A percentile compares a stretch with the other conserved stretches of the same genome.
These are phyloP conservation scores for Latrodectus hesperus DNA, from an alignment of 2,888 invertebrate species.

Conservation along the genomic window DNA sequence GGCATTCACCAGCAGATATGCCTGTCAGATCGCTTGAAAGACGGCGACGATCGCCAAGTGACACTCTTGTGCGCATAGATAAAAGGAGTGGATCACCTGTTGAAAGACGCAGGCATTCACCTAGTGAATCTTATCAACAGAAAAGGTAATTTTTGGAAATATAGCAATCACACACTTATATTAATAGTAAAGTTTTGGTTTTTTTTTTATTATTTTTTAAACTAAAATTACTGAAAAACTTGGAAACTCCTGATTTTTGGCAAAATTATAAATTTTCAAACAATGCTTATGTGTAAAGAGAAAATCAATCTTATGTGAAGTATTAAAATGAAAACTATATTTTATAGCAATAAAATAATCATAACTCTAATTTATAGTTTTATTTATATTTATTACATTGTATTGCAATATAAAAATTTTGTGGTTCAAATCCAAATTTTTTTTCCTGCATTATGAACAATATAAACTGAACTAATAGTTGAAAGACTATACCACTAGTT, in stretches of 20 bases:
- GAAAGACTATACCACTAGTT: too few species aligned
- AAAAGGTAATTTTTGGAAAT: conserved; percentile 24
- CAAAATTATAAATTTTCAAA: too few species aligned
- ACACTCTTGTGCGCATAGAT: conserved; percentile 26
- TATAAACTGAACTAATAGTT: too few species aligned
- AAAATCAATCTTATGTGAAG: too few species aligned
- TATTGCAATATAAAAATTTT: too few species aligned
- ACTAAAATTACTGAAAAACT: neutral
- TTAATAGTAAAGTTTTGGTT: neutral
- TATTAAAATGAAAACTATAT: too few species aligned
- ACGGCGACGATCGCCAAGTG: conserved; percentile 36
- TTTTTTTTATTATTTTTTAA: neutral
- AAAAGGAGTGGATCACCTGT: conserved; percentile 38
- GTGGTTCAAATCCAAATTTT: too few species aligned
- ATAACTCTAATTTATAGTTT: too few species aligned
- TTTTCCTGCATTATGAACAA: too few species aligned
- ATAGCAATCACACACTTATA: neutral
- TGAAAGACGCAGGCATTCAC: conserved; percentile 20
- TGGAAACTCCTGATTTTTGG: neutral
- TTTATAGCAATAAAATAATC: too few species aligned
- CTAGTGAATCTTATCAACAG: conserved; percentile 42
- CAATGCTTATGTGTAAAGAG: too few species aligned
- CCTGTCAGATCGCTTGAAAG: conserved; percentile 23
- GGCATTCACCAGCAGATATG: conserved; percentile 16
- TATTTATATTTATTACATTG: too few species aligned